A percentile compares a stretch with the other conserved stretches of the same genome.
phyloP scores from a whole-genome alignment of 2,797 vertebrate genomes.

The Hipposideros larvatus region DNA sequence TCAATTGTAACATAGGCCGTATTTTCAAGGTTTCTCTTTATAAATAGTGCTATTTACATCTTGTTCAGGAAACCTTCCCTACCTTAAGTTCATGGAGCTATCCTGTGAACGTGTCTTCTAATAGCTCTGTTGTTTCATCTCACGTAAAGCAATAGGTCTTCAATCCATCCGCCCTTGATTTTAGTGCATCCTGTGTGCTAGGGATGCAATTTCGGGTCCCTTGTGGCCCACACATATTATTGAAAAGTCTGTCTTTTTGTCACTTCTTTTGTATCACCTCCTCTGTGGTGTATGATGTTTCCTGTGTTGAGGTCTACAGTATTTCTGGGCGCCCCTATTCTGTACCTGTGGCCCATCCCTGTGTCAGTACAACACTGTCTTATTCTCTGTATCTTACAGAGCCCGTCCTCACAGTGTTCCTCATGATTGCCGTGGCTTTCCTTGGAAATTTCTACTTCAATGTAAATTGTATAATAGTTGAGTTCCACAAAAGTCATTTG shows the following conservation, averaged over 20 bases:
- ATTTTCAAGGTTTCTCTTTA: not conserved
- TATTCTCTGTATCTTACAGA: not conserved
- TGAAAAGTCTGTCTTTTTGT: not conserved
- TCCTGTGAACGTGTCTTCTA: not conserved
- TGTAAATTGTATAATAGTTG: not conserved
- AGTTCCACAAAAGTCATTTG: not conserved
- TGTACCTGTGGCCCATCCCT: not conserved
- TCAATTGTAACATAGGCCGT: not conserved
- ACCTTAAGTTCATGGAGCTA: not conserved
- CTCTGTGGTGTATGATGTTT: not conserved
- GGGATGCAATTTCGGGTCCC: not conserved
- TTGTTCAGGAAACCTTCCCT: not conserved
- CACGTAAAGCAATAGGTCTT: not conserved
- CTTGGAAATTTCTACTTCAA: not conserved
- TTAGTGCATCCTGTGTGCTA: not conserved
- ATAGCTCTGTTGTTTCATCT: not conserved
- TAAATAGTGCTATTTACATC: not conserved
- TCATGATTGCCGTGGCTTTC: not conserved
- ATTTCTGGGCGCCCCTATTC: not conserved
- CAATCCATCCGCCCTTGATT: not conserved
- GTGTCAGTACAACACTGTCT: not conserved
- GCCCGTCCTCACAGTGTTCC: not conserved
- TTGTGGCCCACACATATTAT: not conserved
- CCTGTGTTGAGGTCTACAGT: not conserved
- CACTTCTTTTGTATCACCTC: not conserved